Base-by-base conservation (phyloP, 2,888 invertebrate species). In the Xylota sylvarum region DNA sequence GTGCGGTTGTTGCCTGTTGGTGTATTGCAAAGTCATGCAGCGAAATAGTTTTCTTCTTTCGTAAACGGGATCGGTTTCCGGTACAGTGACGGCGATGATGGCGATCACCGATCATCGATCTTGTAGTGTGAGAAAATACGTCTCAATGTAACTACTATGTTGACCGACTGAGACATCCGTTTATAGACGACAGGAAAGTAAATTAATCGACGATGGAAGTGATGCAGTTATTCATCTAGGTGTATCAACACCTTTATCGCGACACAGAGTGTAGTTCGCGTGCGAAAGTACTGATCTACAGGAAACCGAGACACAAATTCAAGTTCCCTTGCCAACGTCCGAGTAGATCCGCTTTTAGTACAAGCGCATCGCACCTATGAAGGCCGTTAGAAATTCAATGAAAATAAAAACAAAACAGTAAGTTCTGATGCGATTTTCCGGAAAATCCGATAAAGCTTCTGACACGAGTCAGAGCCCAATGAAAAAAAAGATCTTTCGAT, bases 1-100 rank as follows among this genome's bases (percentile, higher is more conserved):
- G 65, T 60, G 35, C 30, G 50, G 32, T 35, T 10, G 35, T 30
- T 35, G 37, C 14, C 23, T 23, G 23, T 23, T 23, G 3, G 2
- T 23, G 23, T 46, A 46, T 37, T 37, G 37, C 9, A 58, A 30
- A 77, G 70, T 72, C 58, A 67, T 73, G 64, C 55, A 58, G 46
- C 55, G 70, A 65, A 76, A 76, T 64, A 77, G 80, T 70, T 81
- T 70, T 32, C 70, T 72, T 70, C 60, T 67, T 55, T 81, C 72
- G 73, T 37, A 82, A 86, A 86, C 86, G 86, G 86, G 86, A 86
- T 86, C 73, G 86, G 86, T 82, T 86, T 86, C 86, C 86, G 86
- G 86, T 81, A 60, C 55, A 56, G 6, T 9, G 58, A 43, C 70
- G 56, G 70, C 65, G 50, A 5, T 30, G 19, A 77, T 58, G 62